Evolutionary conservation across 2,888 invertebrate species (phyloP).

Genomic region (Sipha maydis): DNA sequence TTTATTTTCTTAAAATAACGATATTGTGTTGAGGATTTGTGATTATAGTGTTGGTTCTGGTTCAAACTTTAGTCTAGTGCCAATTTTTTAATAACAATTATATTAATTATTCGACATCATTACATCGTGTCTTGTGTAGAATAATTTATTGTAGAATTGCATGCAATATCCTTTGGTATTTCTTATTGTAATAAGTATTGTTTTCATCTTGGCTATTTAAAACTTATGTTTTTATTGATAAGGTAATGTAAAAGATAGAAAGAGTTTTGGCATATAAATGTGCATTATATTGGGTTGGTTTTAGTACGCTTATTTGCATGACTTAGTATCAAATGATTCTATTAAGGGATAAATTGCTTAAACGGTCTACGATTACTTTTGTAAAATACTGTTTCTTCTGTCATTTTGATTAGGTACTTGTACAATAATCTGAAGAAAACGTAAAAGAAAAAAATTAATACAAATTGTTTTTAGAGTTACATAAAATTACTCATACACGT

Average conservation of each 20-base stretch:
- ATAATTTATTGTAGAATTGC: neutral
- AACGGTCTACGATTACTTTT: neutral
- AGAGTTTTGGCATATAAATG: too few species aligned
- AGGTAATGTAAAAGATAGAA: too few species aligned
- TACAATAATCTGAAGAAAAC: neutral
- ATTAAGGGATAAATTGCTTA: neutral
- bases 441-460: neutral
- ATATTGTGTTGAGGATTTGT: conserved; percentile 5
- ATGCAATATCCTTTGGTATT: neutral
- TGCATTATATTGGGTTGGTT: too few species aligned
- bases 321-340: neutral
- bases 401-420: neutral
- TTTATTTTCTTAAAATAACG: conserved; percentile 21
- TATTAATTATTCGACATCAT: neutral
- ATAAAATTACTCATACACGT: too few species aligned
- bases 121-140: neutral
- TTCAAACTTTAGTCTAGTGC: neutral
- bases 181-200: neutral
- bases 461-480: neutral
- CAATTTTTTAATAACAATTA: neutral
- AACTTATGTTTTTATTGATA: too few species aligned
- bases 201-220: neutral
- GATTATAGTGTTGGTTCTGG: neutral
- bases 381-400: neutral
- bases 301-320: too few species aligned